Evolutionary conservation across 2,797 vertebrate species (phyloP).

Genomic region (Moxostoma hubbsi): DNA sequence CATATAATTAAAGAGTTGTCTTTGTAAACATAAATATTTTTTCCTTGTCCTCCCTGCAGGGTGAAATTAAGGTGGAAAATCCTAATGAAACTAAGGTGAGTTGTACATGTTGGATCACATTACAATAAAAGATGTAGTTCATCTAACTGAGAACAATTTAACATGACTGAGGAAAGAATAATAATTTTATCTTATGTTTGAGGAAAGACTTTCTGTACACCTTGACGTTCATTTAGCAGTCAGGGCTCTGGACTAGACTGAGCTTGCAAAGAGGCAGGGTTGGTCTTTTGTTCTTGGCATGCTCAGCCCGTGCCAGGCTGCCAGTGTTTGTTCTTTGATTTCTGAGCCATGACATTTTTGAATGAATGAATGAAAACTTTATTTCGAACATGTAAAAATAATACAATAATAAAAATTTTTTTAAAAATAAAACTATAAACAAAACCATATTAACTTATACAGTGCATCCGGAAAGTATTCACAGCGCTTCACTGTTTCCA

Average conservation of each 20-base stretch:
- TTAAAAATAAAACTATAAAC: too few relatives aligned
- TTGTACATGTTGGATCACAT: background rate
- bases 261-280: constrained; percentile 42
- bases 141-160: background rate
- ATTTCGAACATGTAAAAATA: too few relatives aligned
- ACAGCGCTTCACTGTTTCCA: too few relatives aligned
- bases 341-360: constrained; percentile 1
- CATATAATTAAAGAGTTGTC: background rate
- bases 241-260: constrained; percentile 18
- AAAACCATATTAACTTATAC: too few relatives aligned
- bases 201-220: constrained; percentile 6
- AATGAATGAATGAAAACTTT: too few relatives aligned
- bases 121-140: background rate
- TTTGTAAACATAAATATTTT: background rate
- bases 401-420: too few relatives aligned
- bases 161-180: background rate
- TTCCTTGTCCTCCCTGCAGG: constrained; percentile 74
- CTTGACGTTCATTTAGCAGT: background rate
- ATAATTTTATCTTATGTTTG: background rate
- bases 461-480: too few relatives aligned
- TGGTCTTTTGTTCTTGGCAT: constrained; percentile 17
- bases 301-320: constrained; percentile 10
- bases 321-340: constrained; percentile 13
- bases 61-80: constrained; percentile 88
- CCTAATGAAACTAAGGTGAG: constrained; percentile 86